These are phyloP conservation scores for Actias luna DNA, from an alignment of 2,888 invertebrate genomes.

Conservation along the genomic window DNA sequence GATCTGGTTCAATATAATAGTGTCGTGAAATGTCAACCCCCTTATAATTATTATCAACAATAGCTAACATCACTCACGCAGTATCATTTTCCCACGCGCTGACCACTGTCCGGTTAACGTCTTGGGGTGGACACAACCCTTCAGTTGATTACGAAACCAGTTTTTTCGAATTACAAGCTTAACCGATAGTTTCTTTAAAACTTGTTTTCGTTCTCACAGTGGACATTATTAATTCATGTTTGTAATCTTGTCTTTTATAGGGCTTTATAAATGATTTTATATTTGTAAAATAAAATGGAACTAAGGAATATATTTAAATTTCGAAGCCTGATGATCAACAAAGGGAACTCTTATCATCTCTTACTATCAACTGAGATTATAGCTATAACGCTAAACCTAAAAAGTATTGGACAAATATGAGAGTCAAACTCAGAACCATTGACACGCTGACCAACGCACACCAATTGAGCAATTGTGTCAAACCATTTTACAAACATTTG, in stretches of 20 bases:
- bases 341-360: too few species aligned
- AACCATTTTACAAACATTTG: too few species aligned
- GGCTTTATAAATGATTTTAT: neutral
- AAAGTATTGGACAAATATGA: too few species aligned
- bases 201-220: conserved; percentile 33
- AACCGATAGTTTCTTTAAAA: conserved; percentile 27
- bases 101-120: conserved; percentile 62
- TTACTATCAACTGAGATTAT: too few species aligned
- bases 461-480: too few species aligned
- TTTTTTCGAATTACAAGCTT: conserved; percentile 22
- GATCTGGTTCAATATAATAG: neutral
- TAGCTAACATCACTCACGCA: conserved; percentile 22
- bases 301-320: too few species aligned
- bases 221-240: conserved; percentile 7
- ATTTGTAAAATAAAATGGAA: neutral
- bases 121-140: conserved; percentile 37
- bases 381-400: too few species aligned
- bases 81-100: conserved; percentile 53
- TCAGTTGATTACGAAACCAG: conserved; percentile 40
- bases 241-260: conserved; percentile 1
- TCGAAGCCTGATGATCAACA: too few species aligned
- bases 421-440: too few species aligned
- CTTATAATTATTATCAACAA: conserved; percentile 5
- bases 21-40: neutral
- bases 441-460: too few species aligned